Conservation (phyloP, 2,888 invertebrate genomes). For the Idaea straminata region DNA sequence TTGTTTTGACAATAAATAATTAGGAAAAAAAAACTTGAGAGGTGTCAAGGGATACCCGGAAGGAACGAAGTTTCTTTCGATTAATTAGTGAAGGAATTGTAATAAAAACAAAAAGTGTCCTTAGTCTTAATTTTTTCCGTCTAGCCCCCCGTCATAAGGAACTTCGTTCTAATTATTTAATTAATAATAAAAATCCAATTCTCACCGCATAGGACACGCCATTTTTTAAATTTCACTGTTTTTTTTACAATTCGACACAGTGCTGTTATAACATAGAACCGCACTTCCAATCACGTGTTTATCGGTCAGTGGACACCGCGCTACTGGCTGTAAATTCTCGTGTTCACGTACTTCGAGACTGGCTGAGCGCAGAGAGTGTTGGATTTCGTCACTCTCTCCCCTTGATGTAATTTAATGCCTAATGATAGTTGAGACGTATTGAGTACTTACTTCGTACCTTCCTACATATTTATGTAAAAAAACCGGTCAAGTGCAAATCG, state of each 20-base stretch:
- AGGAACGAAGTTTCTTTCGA: too few relatives aligned
- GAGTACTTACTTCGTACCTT: too few relatives aligned
- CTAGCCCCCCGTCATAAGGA: too few relatives aligned
- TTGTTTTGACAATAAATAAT: too few relatives aligned
- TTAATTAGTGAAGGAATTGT: too few relatives aligned
- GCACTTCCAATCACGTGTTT: constrained; percentile 35
- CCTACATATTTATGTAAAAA: too few relatives aligned
- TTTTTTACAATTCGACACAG: constrained; percentile 6
- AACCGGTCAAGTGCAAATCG: too few relatives aligned
- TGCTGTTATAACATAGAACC: constrained; percentile 18
- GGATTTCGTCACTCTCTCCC: constrained; percentile 49
- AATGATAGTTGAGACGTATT: not conserved
- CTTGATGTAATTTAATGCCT: constrained; percentile 37
- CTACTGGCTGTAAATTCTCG: constrained; percentile 26
- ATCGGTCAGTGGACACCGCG: constrained; percentile 41
- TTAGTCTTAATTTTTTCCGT: too few relatives aligned
- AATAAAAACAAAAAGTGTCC: too few relatives aligned
- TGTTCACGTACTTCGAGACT: constrained; percentile 4
- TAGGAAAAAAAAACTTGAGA: too few relatives aligned
- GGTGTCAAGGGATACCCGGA: too few relatives aligned
- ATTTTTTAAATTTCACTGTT: constrained; percentile 35
- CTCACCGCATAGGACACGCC: constrained; percentile 74
- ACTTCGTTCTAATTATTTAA: too few relatives aligned
- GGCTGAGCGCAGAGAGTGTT: constrained; percentile 27
- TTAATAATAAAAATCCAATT: constrained; percentile 13